Evolutionary conservation across 2,888 invertebrate species (phyloP).

Genomic region (Stenoptilia bipunctidactyla): DNA sequence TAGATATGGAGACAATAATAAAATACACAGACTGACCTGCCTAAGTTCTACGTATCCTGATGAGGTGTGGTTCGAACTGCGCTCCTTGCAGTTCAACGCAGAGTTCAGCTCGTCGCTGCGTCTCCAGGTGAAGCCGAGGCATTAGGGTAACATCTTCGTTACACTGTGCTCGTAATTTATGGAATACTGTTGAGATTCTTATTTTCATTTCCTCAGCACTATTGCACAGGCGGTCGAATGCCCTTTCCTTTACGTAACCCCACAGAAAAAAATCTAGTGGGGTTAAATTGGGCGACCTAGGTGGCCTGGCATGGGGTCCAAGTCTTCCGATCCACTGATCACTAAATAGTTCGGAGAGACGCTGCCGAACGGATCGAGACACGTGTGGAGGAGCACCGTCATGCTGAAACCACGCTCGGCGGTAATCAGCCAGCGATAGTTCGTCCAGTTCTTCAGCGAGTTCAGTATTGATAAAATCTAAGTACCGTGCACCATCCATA

Average conservation of each 20-base stretch:
- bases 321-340: conserved; percentile 5
- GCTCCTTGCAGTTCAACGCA: not conserved
- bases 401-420: conserved; percentile 11
- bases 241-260: conserved; percentile 1
- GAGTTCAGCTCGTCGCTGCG: not conserved
- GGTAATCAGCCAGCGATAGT: conserved; percentile 3
- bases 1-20: too few species aligned
- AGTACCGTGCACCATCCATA: conserved; percentile 4
- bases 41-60: not conserved
- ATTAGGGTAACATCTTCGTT: not conserved
- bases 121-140: not conserved
- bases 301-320: conserved; percentile 7
- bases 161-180: conserved; percentile 3
- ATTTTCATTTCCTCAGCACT: not conserved
- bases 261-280: conserved; percentile 4
- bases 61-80: conserved; percentile 1
- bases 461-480: conserved; percentile 2
- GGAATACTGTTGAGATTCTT: not conserved
- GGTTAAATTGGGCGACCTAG: conserved; percentile 6
- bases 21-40: not conserved
- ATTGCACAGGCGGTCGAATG: not conserved
- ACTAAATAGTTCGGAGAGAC: conserved; percentile 1
- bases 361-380: not conserved
- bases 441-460: conserved; percentile 4
- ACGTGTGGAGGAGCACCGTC: conserved; percentile 10